Base-by-base conservation (phyloP, 2,888 invertebrate genomes). In the Nebria salina region DNA sequence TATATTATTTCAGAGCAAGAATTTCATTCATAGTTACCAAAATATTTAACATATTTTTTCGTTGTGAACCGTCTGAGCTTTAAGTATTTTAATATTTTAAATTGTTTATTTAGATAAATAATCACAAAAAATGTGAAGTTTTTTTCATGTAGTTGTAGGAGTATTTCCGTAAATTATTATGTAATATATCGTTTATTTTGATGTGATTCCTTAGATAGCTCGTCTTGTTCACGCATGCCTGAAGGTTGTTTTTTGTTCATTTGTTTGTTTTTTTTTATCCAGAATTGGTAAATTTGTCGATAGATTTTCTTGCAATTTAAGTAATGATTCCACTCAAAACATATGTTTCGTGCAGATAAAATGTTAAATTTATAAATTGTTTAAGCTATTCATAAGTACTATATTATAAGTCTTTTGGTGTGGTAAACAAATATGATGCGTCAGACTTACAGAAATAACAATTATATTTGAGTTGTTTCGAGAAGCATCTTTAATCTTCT, bases 151-250 rank as follows among this genome's bases (percentile, higher is more conserved):
- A 68, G 20, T 68, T 41, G 20, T 72, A 77, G 72, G 72, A 77
- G 72, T 77, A 54, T 54, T 54, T 54, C 54, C 54, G 54, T 54
- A 70, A 11, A 15, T n/a, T 26, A 78, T 78, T 78, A 74, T 78
- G 66, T 78, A 78, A 78, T 66, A 72, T 64, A 72, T 72, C 43
- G 77, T 77, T 76, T 66, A 66, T 76, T 77, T 72, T 72, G 72
- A 54, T 11, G 64, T 73, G 41, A 78, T 66, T 78, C 73, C 66
- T 73, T 54, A 41, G 66, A 78, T 78, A 66, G 5, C 70, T 34
- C 34, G 13, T 72, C 34, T 25, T 34, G 34, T 72, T 72, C 34
- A 54, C 54, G 54, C 54, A 54, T 54, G 34, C 34, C 74, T 73
- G 74, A 78, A 78, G 78, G 78, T 73, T 74, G 15, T 54, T 78